phyloP scores from a whole-genome alignment of 2,888 invertebrate genomes.

The Synanthedon formicaeformis region DNA sequence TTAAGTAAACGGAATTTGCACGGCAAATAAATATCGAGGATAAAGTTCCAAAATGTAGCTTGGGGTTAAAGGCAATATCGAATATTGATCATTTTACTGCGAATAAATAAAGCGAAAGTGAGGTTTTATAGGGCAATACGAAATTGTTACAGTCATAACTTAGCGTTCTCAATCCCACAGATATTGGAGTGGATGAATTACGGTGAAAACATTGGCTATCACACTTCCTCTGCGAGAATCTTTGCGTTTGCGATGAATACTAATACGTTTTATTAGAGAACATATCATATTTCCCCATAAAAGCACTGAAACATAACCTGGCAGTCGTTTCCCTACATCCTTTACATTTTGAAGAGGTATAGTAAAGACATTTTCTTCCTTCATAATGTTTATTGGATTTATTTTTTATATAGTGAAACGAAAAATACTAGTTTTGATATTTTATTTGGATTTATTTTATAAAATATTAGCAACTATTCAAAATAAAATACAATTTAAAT shows the following conservation, averaged over 20 bases:
- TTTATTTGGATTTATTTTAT: too few relatives aligned
- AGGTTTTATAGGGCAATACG: conserved; percentile 65
- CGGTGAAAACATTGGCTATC: conserved; percentile 40
- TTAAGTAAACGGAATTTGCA: neutral
- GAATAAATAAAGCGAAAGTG: conserved; percentile 64
- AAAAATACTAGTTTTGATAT: too few relatives aligned
- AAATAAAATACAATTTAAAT: too few relatives aligned
- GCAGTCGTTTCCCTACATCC: neutral
- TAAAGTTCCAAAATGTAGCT: neutral
- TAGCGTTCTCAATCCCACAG: conserved; percentile 53
- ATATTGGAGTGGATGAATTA: conserved; percentile 64
- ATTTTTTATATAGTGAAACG: too few relatives aligned
- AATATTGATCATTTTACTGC: conserved; percentile 64
- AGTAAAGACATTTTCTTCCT: too few relatives aligned
- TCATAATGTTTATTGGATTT: too few relatives aligned
- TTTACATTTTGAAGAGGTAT: neutral
- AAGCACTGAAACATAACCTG: neutral
- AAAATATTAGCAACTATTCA: too few relatives aligned
- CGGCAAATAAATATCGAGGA: neutral
- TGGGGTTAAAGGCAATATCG: conserved; percentile 41
- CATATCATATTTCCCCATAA: conserved; percentile 23
- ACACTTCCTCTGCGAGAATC: conserved; percentile 22
- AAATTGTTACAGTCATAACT: conserved; percentile 65
- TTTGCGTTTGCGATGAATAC: conserved; percentile 34
- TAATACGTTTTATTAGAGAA: conserved; percentile 33